phyloP scores from a whole-genome alignment of 1,140 invertebrate species.

The Radopholus similis region DNA sequence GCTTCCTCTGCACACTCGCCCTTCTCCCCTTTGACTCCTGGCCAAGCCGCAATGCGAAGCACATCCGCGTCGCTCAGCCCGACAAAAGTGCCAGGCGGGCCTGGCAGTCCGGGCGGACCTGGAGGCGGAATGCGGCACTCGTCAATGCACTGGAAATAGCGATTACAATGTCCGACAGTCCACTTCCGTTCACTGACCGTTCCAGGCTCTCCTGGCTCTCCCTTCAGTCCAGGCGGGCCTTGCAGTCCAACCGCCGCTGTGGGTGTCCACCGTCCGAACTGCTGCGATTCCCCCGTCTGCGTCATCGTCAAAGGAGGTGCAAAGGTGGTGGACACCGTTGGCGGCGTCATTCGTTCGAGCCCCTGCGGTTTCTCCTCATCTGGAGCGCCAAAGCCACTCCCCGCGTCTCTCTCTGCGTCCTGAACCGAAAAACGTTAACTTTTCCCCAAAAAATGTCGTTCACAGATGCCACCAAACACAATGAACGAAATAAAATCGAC shows the following conservation, averaged over 20 bases:
- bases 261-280: no score
- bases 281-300: no score
- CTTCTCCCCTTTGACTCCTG: conserved; percentile 43
- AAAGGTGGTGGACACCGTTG: not conserved
- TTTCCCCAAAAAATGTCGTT: no score
- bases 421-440: no score
- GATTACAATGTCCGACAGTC: not conserved
- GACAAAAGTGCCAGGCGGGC: conserved; percentile 31
- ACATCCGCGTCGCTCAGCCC: conserved; percentile 43
- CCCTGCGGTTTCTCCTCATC: no score
- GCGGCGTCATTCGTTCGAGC: no score
- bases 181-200: not conserved
- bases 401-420: no score
- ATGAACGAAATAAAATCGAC: not conserved
- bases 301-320: not conserved
- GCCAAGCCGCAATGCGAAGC: conserved; percentile 38
- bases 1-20: conserved; percentile 19
- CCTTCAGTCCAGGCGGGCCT: conserved; percentile 24
- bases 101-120: conserved; percentile 37
- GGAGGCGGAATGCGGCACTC: conserved; percentile 12
- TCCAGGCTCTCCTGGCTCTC: conserved; percentile 30
- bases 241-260: no score
- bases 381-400: no score
- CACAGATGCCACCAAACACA: no score
- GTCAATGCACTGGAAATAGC: conserved; percentile 9